A percentile compares a stretch with the other conserved stretches of the same genome.
These are phyloP conservation scores for Paramacrobiotus metropolitanus DNA, from an alignment of 1,140 invertebrate species.

Conservation along the genomic window DNA sequence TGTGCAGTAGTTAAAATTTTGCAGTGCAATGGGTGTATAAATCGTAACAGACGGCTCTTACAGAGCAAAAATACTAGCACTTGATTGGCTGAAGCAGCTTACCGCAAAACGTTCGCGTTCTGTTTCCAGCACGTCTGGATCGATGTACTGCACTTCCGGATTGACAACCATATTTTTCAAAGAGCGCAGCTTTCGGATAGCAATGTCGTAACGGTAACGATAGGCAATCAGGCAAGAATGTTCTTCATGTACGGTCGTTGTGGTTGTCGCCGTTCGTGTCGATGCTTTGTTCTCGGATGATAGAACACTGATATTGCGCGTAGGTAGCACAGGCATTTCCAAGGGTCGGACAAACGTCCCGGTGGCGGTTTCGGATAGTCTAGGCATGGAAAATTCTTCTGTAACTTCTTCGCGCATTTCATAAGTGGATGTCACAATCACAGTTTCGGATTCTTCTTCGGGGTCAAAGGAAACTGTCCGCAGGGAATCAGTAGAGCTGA, in stretches of 20 bases:
- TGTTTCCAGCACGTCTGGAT: background rate
- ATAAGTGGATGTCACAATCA: no score
- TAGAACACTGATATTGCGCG: no score
- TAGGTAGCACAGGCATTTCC: no score
- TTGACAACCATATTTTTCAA: background rate
- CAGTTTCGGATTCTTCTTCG: no score
- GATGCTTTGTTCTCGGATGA: no score
- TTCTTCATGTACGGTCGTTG: background rate
- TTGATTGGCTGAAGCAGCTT: background rate
- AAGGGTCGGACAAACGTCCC: no score
- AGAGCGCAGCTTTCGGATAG: background rate
- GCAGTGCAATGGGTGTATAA: background rate
- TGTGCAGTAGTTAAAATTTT: background rate
- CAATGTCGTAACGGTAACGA: background rate
- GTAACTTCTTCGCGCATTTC: no score
- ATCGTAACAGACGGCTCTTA: background rate
- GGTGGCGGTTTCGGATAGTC: no score
- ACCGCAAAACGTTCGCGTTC: constrained; percentile 1
- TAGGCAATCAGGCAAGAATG: background rate
- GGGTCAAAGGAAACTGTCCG: no score
- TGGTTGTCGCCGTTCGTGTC: background rate
- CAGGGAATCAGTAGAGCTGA: no score
- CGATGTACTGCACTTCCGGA: background rate
- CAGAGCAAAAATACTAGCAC: background rate
- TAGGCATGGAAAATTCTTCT: no score